These are phyloP conservation scores for Cryptocheilus praepositus DNA, from an alignment of 2,888 invertebrate genomes.

Conservation along the genomic window DNA sequence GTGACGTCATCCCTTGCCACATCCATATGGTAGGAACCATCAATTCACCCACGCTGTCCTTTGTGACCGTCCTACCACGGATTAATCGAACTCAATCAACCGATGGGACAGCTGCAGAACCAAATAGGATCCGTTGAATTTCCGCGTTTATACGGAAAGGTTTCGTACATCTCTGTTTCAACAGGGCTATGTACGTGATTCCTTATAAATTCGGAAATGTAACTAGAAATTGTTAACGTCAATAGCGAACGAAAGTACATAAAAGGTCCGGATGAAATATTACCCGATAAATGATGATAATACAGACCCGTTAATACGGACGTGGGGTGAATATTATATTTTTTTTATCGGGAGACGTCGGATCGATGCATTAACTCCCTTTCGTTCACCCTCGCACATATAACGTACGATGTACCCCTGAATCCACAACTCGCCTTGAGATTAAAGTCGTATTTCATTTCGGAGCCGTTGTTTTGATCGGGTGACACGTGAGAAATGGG, in stretches of 20 bases:
- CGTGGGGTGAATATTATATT: slow-evolving; percentile 1
- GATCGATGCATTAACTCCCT: not conserved
- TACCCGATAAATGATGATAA: slow-evolving; percentile 14
- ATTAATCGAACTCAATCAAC: slow-evolving; percentile 60
- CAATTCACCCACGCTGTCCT: slow-evolving; percentile 49
- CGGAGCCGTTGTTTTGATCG: slow-evolving; percentile 37
- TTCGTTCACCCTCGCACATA: slow-evolving; percentile 32
- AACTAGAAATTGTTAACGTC: no score
- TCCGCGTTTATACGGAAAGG: slow-evolving; percentile 24
- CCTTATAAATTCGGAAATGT: no score
- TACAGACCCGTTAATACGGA: slow-evolving; percentile 19
- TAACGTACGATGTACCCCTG: slow-evolving; percentile 44
- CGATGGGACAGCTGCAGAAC: slow-evolving; percentile 56
- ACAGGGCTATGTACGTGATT: no score
- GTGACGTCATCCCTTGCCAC: slow-evolving; percentile 45
- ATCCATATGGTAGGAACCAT: slow-evolving; percentile 18
- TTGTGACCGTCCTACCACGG: slow-evolving; percentile 51
- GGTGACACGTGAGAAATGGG: slow-evolving; percentile 44
- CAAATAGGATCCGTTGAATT: slow-evolving; percentile 45
- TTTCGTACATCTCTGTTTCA: slow-evolving; percentile 6
- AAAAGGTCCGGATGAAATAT: slow-evolving; percentile 13
- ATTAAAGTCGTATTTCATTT: slow-evolving; percentile 57
- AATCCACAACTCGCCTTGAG: slow-evolving; percentile 45
- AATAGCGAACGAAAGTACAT: not conserved
- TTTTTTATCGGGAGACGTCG: no score